These are phyloP conservation scores for Morus bassanus DNA, from an alignment of 2,797 vertebrate species.

Conservation along the genomic window DNA sequence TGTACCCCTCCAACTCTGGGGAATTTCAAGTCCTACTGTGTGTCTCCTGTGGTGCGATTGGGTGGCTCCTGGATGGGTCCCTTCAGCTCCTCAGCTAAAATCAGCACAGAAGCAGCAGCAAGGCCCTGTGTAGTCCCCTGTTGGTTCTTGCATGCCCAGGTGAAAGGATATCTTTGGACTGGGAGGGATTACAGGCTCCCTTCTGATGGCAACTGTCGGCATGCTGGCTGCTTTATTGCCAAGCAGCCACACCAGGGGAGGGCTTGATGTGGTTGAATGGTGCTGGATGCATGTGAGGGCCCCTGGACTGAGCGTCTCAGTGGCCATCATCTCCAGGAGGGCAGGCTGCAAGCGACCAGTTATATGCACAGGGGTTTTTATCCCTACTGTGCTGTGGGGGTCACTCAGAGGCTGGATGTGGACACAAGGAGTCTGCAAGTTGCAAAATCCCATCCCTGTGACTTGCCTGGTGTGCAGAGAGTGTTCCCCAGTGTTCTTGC, in stretches of 20 bases:
- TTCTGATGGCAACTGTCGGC: neutral
- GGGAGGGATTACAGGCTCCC: neutral
- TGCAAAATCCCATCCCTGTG: neutral
- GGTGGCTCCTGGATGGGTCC: neutral
- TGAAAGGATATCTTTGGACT: neutral
- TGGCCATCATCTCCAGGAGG: neutral
- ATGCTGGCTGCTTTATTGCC: rapidly evolving
- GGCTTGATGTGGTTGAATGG: rapidly evolving
- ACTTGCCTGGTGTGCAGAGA: rapidly evolving
- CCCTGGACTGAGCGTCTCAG: rapidly evolving
- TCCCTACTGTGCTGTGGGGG: no score
- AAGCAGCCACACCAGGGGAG: neutral
- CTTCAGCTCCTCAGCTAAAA: neutral
- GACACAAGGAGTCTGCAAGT: rapidly evolving
- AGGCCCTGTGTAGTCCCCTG: neutral
- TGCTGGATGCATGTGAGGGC: rapidly evolving
- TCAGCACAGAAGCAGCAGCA: no score
- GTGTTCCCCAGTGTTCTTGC: neutral
- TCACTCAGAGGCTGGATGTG: no score
- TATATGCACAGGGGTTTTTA: rapidly evolving
- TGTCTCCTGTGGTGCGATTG: neutral
- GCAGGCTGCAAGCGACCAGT: neutral
- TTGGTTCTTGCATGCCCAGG: neutral
- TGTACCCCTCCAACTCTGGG: neutral
- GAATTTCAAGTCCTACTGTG: rapidly evolving